Evolutionary conservation across 2,888 invertebrate genomes (phyloP), one percentile per base, ranked within the genome.

Genomic region (Halictus ligatus): DNA sequence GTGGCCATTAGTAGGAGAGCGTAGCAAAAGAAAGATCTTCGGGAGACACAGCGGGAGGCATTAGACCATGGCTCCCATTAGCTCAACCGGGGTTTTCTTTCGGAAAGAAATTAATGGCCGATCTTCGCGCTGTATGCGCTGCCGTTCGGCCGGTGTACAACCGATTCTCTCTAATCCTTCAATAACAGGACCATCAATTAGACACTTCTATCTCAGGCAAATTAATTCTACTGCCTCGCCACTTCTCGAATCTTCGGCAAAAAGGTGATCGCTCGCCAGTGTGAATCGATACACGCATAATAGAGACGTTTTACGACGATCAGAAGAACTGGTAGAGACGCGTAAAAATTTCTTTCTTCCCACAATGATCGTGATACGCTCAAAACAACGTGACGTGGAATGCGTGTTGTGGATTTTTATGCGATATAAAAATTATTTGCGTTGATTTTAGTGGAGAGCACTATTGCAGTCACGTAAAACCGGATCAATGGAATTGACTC

Each of bases 11-110:
- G 94, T 89, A 92, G 92, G 89, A 92, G 93, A 92, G 93, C 89
- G 87, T 89, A 84, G 90, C 88, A 89, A 90, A 92, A 93, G 92
- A 90, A 92, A 92, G 92, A 90, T 84, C 89, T 89, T 89, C 90
- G 92, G 91, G 90, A 92, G 93, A 92, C 94, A 91, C 94, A 94
- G 94, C 94, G 89, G 93, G 94, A 95, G 95, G 94, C 94, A 95
- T 95, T 94, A 95, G 95, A 94, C 93, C 94, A 93, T 94, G 91
- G 93, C 92, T 92, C 92, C 94, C 95, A 95, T 95, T 94, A 95
- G 94, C 93, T 92, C 92, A 91, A 92, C 92, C 91, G 90, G 88
- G 92, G 93, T 94, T 94, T 94, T 94, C 92, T 92, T 92, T 92
- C 93, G 92, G 94, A 94, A 93, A 91, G 91, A 93, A 94, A 95